phyloP scores from a whole-genome alignment of 2,888 invertebrate species.

The Malacosoma neustria region DNA sequence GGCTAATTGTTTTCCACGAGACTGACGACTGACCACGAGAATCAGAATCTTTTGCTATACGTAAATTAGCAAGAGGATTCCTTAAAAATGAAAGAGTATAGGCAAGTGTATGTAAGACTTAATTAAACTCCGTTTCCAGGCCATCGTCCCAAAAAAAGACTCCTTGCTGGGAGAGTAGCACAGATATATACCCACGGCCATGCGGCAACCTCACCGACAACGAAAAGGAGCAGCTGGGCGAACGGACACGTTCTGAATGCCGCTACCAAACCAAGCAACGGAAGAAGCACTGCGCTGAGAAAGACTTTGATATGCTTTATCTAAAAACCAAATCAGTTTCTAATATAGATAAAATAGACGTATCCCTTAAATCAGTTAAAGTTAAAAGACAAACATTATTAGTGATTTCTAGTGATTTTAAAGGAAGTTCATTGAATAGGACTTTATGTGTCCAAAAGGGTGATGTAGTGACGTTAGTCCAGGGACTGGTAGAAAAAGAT shows the following conservation, averaged over 20 bases:
- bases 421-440: constrained; percentile 70
- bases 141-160: constrained; percentile 73
- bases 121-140: constrained; percentile 53
- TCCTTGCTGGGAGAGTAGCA: constrained; percentile 88
- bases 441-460: constrained; percentile 80
- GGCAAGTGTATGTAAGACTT: no score
- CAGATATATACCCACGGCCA: constrained; percentile 86
- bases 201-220: constrained; percentile 88
- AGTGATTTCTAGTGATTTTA: constrained; percentile 81
- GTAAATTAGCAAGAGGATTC: no score
- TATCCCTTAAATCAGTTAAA: constrained; percentile 14
- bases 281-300: constrained; percentile 76
- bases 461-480: constrained; percentile 82
- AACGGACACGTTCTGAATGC: constrained; percentile 81
- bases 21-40: no score
- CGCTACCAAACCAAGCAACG: constrained; percentile 65
- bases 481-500: constrained; percentile 53
- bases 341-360: constrained; percentile 35
- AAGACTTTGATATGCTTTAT: constrained; percentile 82
- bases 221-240: constrained; percentile 79
- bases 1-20: no score
- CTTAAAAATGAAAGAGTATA: no score
- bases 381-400: constrained; percentile 79
- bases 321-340: constrained; percentile 68
- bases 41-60: no score